A percentile compares a stretch with the other conserved stretches of the same genome.
phyloP scores from a whole-genome alignment of 2,888 invertebrate genomes.

The Branchellion lobata region DNA sequence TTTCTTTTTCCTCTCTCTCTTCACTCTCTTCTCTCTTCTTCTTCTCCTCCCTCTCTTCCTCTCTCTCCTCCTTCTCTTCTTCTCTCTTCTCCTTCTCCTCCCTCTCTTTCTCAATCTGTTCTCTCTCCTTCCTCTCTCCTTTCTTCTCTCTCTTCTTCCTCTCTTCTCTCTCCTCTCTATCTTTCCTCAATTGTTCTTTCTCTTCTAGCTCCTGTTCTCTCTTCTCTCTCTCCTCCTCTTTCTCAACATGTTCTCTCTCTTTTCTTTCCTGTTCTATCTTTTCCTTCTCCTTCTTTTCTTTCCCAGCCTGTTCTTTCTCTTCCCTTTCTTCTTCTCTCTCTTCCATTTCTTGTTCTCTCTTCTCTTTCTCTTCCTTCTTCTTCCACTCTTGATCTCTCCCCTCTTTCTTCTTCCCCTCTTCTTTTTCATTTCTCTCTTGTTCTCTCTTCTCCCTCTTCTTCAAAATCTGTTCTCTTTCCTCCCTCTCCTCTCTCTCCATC shows the following conservation, averaged over 20 bases:
- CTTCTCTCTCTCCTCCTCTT: not conserved
- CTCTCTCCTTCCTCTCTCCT: not conserved
- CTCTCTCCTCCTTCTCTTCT: slow-evolving; percentile 6
- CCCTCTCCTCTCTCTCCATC: not conserved
- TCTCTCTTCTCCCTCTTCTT: not conserved
- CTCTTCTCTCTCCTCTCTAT: not conserved
- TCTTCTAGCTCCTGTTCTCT: not conserved
- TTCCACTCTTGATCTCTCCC: not conserved
- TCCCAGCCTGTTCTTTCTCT: not conserved
- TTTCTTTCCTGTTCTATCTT: not conserved
- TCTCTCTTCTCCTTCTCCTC: not conserved
- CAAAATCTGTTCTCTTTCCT: not conserved
- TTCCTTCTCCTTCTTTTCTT: not conserved
- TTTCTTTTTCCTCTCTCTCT: slow-evolving; percentile 11
- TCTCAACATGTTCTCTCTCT: not conserved
- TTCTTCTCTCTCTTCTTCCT: not conserved
- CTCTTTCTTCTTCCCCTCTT: not conserved
- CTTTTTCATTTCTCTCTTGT: too few species aligned
- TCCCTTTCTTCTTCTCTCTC: not conserved
- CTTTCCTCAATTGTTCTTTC: too few species aligned
- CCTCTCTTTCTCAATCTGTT: not conserved
- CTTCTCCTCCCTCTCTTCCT: not conserved
- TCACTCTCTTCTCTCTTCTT: not conserved
- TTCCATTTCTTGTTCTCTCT: not conserved
- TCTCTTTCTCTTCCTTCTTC: not conserved